Conservation (phyloP, 1,140 invertebrate species). For the Plectrocnemia conspersa region DNA sequence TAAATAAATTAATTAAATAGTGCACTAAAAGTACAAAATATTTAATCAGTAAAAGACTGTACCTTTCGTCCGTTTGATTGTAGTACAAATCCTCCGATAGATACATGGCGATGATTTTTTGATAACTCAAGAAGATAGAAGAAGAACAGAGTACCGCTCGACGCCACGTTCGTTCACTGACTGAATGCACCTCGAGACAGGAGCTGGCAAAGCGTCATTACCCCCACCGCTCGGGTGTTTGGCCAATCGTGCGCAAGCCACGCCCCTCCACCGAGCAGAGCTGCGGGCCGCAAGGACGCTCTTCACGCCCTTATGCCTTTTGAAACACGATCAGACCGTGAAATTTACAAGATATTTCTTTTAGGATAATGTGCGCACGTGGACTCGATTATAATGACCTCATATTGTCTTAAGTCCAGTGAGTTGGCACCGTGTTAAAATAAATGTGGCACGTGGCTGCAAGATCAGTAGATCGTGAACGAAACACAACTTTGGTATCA, state of each 20-base stretch:
- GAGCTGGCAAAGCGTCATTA: not conserved
- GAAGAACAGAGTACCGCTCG: not conserved
- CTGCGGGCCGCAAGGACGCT: not conserved
- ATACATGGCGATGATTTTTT: conserved; percentile 15
- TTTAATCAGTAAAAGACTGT: not conserved
- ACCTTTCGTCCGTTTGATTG: conserved; percentile 21
- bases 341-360: too few relatives aligned
- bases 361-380: too few relatives aligned
- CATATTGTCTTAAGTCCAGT: too few relatives aligned
- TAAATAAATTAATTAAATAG: too few relatives aligned
- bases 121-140: not conserved
- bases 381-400: too few relatives aligned
- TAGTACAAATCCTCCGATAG: conserved; percentile 17
- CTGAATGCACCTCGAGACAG: not conserved
- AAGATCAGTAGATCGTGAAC: too few relatives aligned
- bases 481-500: too few relatives aligned
- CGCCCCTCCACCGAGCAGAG: conserved; percentile 9
- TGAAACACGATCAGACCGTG: too few relatives aligned
- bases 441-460: too few relatives aligned
- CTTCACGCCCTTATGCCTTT: conserved; percentile 7
- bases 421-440: too few relatives aligned
- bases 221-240: conserved; percentile 2
- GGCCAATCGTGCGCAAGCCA: conserved; percentile 9
- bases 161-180: not conserved
- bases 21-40: too few relatives aligned